Percentiles rank a stretch among this genome's conserved stretches.
Conservation (phyloP, 2,888 invertebrate genomes). For the Panopea generosa region DNA sequence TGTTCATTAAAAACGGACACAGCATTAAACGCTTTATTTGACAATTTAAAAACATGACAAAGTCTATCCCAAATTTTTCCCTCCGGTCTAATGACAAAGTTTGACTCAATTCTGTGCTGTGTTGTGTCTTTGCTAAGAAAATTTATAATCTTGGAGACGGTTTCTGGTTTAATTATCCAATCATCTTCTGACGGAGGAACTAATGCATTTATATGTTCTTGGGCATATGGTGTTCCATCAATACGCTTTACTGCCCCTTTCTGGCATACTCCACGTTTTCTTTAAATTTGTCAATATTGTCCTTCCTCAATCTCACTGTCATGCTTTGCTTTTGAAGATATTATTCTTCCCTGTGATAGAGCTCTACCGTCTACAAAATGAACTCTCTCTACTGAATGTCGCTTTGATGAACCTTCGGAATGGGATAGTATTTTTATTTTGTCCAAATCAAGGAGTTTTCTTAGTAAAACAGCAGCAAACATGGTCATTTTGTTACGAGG, state of each 20-base stretch:
- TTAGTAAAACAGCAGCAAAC: constrained; percentile 22
- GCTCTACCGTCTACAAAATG: constrained; percentile 27
- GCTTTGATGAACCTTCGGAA: too few species aligned
- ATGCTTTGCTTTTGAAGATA: too few species aligned
- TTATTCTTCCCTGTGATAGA: constrained; percentile 13
- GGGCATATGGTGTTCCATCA: too few species aligned
- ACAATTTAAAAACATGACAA: too few species aligned
- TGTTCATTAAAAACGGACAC: constrained; percentile 25
- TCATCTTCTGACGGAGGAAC: constrained; percentile 6
- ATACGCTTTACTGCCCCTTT: constrained; percentile 11
- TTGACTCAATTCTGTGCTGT: too few species aligned
- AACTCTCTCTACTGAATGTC: constrained; percentile 21
- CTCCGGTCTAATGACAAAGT: constrained; percentile 31
- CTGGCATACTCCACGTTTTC: constrained; percentile 19
- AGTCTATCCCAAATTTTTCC: constrained; percentile 22
- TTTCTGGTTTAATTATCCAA: constrained; percentile 19
- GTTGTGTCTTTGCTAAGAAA: constrained; percentile 25
- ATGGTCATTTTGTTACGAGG: too few species aligned
- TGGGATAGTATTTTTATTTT: too few species aligned
- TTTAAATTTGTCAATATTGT: constrained; percentile 18
- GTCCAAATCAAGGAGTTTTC: constrained; percentile 22
- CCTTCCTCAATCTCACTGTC: constrained; percentile 9
- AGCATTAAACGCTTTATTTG: constrained; percentile 8
- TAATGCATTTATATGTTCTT: too few species aligned
- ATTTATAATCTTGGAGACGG: background rate